Evolutionary conservation across 2,113 vertebrate species (phyloP), one percentile per base, ranked within the genome.

Genomic region (Indicator maculatus): DNA sequence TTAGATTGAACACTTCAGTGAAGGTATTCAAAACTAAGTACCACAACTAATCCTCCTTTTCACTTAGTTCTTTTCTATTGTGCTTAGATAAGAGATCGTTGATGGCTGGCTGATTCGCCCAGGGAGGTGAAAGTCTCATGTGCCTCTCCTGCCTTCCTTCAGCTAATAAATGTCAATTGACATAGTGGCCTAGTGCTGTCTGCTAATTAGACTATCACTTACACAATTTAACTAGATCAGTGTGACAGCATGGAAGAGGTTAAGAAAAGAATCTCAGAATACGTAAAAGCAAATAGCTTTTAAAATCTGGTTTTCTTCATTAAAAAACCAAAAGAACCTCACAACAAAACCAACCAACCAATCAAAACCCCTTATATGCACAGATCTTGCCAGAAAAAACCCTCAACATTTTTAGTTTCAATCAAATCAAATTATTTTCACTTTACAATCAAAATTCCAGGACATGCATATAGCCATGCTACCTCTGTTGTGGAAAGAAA

Each of bases 131-230:
- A 89, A 89, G 20, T 23, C 23, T 66, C 52, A 8, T 9, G 14
- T 9, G 36, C 15, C 26, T 41, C 72, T 74, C 31, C 71, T 91
- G 41, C 76, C 80, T 78, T 78, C 63, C 58, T 55, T 55, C 73
- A 67, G 86, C 87, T 91, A 80, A 93, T 93, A 86, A 94, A 93
- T 56, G 67, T 55, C 89, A 83, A 74, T 83, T 80, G 78, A 15
- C 58, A 67, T 73, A 81, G 69, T 89, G 89, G 71, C 82, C 65
- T 77, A 24, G 69, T 94, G 72, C 76, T 76, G 45, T 33, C 85
- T 95, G 76, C 83, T 96, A 94, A 96, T 93, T 86, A 85, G 53
- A 39, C 47, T 55, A 84, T 91, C 87, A 61, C 71, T 93, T 30
- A 23, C 1, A 30, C 26, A 15, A 23, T 78, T 72, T 23, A 89